A percentile compares a stretch with the other conserved stretches of the same genome.
Conservation (phyloP, 2,113 vertebrate species). For the Piaya cayana region DNA sequence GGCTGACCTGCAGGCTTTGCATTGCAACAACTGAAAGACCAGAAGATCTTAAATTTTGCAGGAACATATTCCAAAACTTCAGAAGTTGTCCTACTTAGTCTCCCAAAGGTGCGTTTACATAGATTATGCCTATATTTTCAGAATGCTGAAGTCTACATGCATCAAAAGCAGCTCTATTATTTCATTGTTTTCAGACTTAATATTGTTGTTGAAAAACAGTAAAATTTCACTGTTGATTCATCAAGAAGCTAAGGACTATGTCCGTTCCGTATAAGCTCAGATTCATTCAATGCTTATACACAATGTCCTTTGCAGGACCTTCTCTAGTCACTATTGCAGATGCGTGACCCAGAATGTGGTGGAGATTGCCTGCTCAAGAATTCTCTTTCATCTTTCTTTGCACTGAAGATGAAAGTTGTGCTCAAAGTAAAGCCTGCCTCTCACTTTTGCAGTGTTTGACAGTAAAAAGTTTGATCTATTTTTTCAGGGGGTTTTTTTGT, state of each 20-base stretch:
- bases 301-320: not conserved
- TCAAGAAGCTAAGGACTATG: not conserved
- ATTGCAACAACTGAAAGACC: not conserved
- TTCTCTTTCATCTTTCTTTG: not conserved
- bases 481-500: not conserved
- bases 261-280: not conserved
- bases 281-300: not conserved
- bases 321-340: not conserved
- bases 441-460: not conserved
- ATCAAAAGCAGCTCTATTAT: not conserved
- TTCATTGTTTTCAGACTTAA: not conserved
- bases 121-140: not conserved
- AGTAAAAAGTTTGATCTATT: not conserved
- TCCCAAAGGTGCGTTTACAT: not conserved
- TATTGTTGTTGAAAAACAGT: not conserved
- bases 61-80: not conserved
- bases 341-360: not conserved
- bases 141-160: accelerated
- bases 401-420: not conserved
- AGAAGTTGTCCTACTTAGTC: not conserved
- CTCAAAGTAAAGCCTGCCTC: not conserved
- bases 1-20: not conserved
- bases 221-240: not conserved
- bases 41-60: not conserved
- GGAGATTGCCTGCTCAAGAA: not conserved